Evolutionary conservation across 2,888 invertebrate genomes (phyloP), one percentile per base, ranked within the genome.

Genomic region (Agonum fuliginosum): DNA sequence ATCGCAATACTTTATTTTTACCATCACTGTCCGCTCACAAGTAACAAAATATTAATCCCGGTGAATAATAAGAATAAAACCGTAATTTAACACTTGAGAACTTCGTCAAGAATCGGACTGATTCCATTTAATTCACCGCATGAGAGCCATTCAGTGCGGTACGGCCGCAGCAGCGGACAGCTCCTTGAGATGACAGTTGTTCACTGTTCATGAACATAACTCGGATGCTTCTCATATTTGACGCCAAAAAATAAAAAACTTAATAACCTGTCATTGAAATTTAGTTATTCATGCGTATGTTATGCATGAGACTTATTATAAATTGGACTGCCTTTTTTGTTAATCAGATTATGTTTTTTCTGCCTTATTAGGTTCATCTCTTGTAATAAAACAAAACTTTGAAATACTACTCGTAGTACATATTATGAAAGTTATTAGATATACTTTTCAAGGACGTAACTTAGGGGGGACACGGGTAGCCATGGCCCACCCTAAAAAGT

Each of bases 231-330:
- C 30, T 27, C 58, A 34, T 14, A 17, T 62, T 3, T 4, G 8
- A n/a, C 20, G 20, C 3, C n/a, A 30, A 62, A 27, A 58, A 62
- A 62, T 24, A 54, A 14, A 62, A 62, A 62, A 62, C 30, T 62
- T 62, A 62, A 62, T 62, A 62, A 62, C 58, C 58, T 62, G 58
- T 62, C 58, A 62, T 62, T 62, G 17, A 30, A 30, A 62, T 62
- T 54, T 34, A 62, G 58, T 62, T 30, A 30, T 30, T 62, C 58
- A 62, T 27, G 27, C 58, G 58, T 62, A 24, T 54, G 54, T 54
- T 14, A 43, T 14, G 48, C n/a, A 48, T 48, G 48, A 48, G 48
- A 8, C n/a, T 48, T 48, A 10, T 48, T 2, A 20, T 3, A 17
- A 48, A 48, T 10, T 8, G 6, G 6, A 17, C 3, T 6, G 0